phyloP scores from a whole-genome alignment of 2,888 invertebrate genomes.

The Cephus rjabovi region DNA sequence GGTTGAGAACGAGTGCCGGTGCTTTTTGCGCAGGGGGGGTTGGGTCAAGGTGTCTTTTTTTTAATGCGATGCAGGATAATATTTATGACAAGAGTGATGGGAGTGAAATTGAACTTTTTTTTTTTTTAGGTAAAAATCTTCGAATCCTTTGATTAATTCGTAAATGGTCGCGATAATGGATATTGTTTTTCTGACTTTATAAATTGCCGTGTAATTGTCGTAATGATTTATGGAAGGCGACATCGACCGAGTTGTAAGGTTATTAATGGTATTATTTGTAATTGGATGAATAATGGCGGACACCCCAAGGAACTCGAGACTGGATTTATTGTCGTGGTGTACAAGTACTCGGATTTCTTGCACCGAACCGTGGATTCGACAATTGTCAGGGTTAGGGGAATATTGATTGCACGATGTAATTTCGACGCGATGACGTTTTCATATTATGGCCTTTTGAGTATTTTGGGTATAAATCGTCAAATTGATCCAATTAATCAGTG shows the following conservation, averaged over 20 bases:
- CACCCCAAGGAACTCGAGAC: not conserved
- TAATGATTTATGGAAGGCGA: not conserved
- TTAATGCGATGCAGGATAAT: not conserved
- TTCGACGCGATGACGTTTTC: not conserved
- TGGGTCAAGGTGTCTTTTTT: not conserved
- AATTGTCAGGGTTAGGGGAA: not conserved
- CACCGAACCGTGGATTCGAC: not conserved
- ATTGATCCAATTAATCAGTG: slow-evolving; percentile 41
- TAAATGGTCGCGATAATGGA: not conserved
- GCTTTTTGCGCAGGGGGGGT: not conserved
- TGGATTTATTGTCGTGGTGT: not conserved
- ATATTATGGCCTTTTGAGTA: not conserved
- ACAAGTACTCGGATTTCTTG: no score
- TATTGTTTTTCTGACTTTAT: not conserved
- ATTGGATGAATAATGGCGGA: not conserved
- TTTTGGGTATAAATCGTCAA: slow-evolving; percentile 17
- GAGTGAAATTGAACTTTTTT: not conserved
- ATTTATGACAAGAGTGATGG: not conserved
- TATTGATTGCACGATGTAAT: not conserved
- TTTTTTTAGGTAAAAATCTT: not conserved
- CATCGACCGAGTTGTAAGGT: not conserved
- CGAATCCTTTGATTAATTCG: not conserved
- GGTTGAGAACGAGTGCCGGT: not conserved
- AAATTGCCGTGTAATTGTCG: not conserved
- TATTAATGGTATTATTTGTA: not conserved